Conservation (phyloP, 2,797 vertebrate species). For the Numenius phaeopus region DNA sequence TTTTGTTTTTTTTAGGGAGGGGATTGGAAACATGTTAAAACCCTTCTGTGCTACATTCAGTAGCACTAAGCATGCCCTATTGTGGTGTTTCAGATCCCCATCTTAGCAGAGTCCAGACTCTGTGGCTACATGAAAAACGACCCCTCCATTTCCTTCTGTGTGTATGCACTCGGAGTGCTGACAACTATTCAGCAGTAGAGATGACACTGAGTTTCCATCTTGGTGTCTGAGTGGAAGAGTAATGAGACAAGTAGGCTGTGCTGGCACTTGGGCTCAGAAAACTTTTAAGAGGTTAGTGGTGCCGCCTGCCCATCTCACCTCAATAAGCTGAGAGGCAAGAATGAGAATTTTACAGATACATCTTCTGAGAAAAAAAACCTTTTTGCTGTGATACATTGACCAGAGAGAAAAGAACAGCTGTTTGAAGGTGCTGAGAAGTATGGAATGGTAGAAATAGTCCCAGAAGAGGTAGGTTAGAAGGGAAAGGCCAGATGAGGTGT, state of each 20-base stretch:
- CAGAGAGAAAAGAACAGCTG: conserved; percentile 2
- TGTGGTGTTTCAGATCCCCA: neutral
- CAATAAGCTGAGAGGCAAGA: neutral
- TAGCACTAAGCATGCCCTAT: neutral
- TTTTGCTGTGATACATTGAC: neutral
- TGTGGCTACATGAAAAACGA: neutral
- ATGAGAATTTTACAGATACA: neutral
- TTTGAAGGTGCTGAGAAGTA: conserved; percentile 1
- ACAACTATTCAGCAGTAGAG: neutral
- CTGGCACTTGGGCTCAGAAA: neutral
- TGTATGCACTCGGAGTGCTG: neutral
- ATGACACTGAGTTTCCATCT: neutral
- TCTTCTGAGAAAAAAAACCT: neutral
- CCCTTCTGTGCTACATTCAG: neutral
- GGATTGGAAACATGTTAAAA: conserved; percentile 3
- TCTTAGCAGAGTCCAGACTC: neutral
- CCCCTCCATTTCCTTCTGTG: neutral
- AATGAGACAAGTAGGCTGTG: neutral
- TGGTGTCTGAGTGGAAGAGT: neutral
- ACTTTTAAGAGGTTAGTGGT: neutral
- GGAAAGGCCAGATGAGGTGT: conserved; percentile 10
- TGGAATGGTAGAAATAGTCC: neutral
- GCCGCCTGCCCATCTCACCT: neutral
- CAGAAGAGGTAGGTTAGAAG: conserved; percentile 17
- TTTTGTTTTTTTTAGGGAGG: neutral